Base-by-base conservation (phyloP, 2,113 vertebrate genomes). In the Grammomys surdaster region DNA sequence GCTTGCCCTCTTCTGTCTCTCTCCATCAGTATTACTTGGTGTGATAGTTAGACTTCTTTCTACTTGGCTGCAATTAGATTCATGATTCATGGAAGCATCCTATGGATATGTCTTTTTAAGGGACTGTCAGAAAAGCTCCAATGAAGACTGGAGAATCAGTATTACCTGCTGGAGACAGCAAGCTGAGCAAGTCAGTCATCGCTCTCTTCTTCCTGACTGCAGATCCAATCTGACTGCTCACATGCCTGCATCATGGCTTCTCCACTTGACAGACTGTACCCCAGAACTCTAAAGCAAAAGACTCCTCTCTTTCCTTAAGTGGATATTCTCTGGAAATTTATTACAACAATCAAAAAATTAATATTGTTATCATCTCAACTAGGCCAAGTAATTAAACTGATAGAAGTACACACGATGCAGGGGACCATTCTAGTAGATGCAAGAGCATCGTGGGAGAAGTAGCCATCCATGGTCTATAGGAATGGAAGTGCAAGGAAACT, bases 391-490 rank as follows among this genome's bases (percentile, higher is more conserved):
- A 28, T 26, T 91, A 46, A 88, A 1, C 9, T 7, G 10, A 3
- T 5, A 4, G 3, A 40, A 56, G 7, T 13, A 88, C 5, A 26
- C 17, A 51, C 3, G 0, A 6, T 11, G 4, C 1, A 51, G 0
- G 56, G 9, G 0, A 0, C 56, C 5, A 19, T 81, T 73, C 13
- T 14, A 7, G 0, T 72, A 22, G 1, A 33, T 48, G 91, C 28
- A 84, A 1, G 0, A 67, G 11, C 31, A 1, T 40, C 28, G 2
- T 8, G 51, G 24, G 20, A 84, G 7, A 90, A 80, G 9, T 75
- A 33, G 1, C 67, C 17, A 77, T 46, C 67, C 17, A 77, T 46
- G n/a, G 33, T 60, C 60, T 91, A 60, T 5, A 10, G 22, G 1
- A 36, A 4, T 48, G 3, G 31, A 22, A 60, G 5, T 43, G 43